These are phyloP conservation scores for Cordilura impudica DNA, from an alignment of 2,888 invertebrate genomes.

Conservation along the genomic window DNA sequence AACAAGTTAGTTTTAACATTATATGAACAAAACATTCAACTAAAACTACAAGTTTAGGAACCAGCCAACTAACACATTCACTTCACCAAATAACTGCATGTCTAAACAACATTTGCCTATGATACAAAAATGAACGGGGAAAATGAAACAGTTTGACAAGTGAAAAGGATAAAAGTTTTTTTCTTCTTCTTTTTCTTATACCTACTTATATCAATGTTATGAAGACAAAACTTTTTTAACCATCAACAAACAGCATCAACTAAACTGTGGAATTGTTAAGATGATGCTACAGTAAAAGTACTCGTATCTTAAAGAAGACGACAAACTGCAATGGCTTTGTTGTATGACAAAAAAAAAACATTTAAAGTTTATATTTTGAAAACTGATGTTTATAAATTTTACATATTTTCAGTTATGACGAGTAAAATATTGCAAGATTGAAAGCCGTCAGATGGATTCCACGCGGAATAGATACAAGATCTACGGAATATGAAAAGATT, in stretches of 20 bases:
- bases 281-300: slow-evolving; percentile 6
- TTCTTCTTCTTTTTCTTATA: neutral
- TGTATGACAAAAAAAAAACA: slow-evolving; percentile 8
- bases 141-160: slow-evolving; percentile 16
- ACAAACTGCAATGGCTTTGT: neutral
- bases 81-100: neutral
- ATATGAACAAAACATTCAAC: neutral
- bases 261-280: slow-evolving; percentile 28
- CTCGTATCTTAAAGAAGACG: neutral
- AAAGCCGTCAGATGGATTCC: too few species aligned
- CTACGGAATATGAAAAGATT: too few species aligned
- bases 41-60: neutral
- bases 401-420: too few species aligned
- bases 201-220: slow-evolving; percentile 10
- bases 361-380: too few species aligned
- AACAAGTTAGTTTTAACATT: slow-evolving; percentile 30
- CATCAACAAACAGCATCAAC: slow-evolving; percentile 14
- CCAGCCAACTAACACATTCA: neutral
- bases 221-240: slow-evolving; percentile 34
- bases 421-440: too few species aligned
- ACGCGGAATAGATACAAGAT: too few species aligned
- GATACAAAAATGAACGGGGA: neutral
- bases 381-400: too few species aligned
- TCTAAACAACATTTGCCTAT: slow-evolving; percentile 38
- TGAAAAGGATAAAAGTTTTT: neutral